Conservation (phyloP, 2,888 invertebrate genomes). For the Sarcophaga subvicina region DNA sequence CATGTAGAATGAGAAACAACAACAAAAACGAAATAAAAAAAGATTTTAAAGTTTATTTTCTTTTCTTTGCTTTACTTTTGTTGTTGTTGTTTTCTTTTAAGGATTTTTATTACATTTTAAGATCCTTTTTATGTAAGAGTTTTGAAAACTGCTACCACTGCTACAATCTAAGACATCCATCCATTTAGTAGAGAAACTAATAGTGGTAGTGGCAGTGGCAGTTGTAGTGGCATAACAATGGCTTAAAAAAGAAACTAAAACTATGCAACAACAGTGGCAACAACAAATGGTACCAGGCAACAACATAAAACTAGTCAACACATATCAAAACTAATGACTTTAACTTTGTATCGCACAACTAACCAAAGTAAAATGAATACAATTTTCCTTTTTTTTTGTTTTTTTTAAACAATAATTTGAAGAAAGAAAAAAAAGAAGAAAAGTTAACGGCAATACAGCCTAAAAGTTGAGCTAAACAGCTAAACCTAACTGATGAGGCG, state of each 20-base stretch:
- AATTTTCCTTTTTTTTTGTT: constrained; percentile 17
- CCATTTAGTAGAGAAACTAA: not conserved
- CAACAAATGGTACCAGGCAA: constrained; percentile 53
- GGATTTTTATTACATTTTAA: constrained; percentile 55
- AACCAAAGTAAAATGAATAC: constrained; percentile 40
- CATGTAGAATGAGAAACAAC: too few relatives aligned
- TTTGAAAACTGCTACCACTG: not conserved
- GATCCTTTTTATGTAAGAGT: constrained; percentile 32
- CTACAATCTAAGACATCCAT: constrained; percentile 58
- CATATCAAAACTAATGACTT: constrained; percentile 60
- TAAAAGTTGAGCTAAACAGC: too few relatives aligned
- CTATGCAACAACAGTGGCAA: constrained; percentile 53
- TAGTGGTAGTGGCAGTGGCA: not conserved
- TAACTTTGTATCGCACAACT: constrained; percentile 59
- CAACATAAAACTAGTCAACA: constrained; percentile 65
- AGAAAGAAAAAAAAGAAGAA: not conserved
- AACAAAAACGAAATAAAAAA: not conserved
- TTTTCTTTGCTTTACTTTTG: constrained; percentile 12
- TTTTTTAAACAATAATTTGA: not conserved
- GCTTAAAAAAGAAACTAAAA: not conserved
- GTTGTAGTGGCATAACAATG: not conserved
- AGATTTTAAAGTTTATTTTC: constrained; percentile 54
- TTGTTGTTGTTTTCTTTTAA: constrained; percentile 24
- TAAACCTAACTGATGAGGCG: too few relatives aligned
- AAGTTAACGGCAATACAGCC: too few relatives aligned